phyloP scores from a whole-genome alignment of 2,888 invertebrate species.

The Germaria angustata region DNA sequence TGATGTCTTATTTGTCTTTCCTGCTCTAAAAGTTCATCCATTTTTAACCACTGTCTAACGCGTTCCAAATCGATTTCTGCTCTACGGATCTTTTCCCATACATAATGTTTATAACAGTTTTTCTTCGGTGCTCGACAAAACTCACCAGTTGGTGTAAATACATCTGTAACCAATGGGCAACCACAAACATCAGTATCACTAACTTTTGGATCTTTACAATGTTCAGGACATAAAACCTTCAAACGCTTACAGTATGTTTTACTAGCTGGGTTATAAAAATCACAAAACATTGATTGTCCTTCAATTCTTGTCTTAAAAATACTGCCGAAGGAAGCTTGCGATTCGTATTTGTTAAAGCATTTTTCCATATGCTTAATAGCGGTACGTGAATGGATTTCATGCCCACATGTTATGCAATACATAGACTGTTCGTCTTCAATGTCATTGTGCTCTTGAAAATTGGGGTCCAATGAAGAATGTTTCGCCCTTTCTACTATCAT shows the following conservation, averaged over 20 bases:
- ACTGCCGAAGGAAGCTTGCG: conserved; percentile 97
- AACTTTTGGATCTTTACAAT: conserved; percentile 96
- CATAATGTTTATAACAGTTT: conserved; percentile 93
- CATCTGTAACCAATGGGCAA: conserved; percentile 91
- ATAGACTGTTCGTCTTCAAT: conserved; percentile 86
- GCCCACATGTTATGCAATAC: conserved; percentile 98
- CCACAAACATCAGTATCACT: conserved; percentile 94
- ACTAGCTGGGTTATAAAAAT: conserved; percentile 93
- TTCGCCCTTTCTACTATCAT: conserved; percentile 89
- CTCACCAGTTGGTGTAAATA: conserved; percentile 91
- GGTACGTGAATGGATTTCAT: conserved; percentile 94
- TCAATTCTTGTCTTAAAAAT: conserved; percentile 96
- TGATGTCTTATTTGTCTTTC: conserved; percentile 90
- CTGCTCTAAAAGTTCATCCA: conserved; percentile 96
- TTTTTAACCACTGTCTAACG: conserved; percentile 94
- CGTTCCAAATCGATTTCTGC: conserved; percentile 97
- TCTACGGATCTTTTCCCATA: conserved; percentile 96
- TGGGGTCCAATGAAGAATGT: conserved; percentile 84
- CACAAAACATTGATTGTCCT: conserved; percentile 98
- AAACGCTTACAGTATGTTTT: conserved; percentile 97
- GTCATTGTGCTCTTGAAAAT: conserved; percentile 82
- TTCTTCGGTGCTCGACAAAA: conserved; percentile 94
- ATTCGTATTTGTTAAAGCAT: conserved; percentile 98
- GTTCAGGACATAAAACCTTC: conserved; percentile 97
- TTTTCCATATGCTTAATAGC: conserved; percentile 99